Evolutionary conservation across 2,113 vertebrate genomes (phyloP), one percentile per base, ranked within the genome.

Genomic region (Castor canadensis): DNA sequence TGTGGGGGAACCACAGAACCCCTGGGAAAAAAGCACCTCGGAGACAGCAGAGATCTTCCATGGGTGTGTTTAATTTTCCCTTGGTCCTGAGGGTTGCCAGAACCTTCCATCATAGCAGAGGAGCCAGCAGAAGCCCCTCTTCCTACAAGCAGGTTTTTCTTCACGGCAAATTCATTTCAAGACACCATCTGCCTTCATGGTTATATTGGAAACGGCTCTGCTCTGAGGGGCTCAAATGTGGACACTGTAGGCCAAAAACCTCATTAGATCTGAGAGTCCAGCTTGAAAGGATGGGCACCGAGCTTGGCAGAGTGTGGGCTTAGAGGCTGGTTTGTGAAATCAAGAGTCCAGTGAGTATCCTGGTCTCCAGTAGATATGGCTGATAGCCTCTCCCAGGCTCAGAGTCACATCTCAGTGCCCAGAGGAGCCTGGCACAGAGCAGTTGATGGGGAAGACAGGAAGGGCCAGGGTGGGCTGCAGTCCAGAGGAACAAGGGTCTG

Each of bases 11-110:
- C 40, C 56, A 2, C 2, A 30, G 22, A 35, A 12, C 60, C 9
- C 15, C 15, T 19, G n/a, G n/a, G n/a, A n/a, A n/a, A n/a, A n/a
- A n/a, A n/a, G 12, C n/a, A 47, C 43, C 32, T 58, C 30, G 40
- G 47, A 90, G 52, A 80, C 10, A 22, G 56, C 24, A 52, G 71
- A 86, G 64, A 95, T 28, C 54, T 56, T 73, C 87, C 28, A 84
- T 12, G 56, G 24, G 32, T 71, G 30, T 93, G 49, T 77, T 89
- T 88, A 82, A 93, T 82, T 91, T 77, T 30, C 77, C 49, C 9
- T 20, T n/a, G 49, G 43, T 28, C 38, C 60, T 32, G 4, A n/a
- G 52, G n/a, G 38, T 40, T 84, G 75, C 60, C 62, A 19, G 77
- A 86, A 95, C 28, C 24, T 67, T 71, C 67, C 6, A 2, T 30